Conservation (phyloP, 1,140 invertebrate species). For the Heliothis virescens region DNA sequence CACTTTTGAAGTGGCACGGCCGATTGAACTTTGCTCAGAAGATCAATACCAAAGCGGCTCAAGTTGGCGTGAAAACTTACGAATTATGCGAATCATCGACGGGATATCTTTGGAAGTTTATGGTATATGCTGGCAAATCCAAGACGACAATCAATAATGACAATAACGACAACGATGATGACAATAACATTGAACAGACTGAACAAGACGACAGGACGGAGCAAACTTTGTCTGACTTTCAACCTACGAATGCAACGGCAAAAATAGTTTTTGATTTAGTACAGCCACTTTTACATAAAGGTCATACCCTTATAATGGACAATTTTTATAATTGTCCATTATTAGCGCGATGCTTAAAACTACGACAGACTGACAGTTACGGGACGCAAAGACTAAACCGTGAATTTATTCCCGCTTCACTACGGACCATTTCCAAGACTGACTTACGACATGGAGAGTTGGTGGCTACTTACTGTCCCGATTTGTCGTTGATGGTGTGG, state of each 20-base stretch:
- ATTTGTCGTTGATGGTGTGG: constrained; percentile 53
- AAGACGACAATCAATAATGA: constrained; percentile 8
- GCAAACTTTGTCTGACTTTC: constrained; percentile 11
- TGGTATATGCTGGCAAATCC: constrained; percentile 15
- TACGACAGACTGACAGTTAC: constrained; percentile 50
- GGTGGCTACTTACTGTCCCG: constrained; percentile 37
- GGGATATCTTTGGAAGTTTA: constrained; percentile 23
- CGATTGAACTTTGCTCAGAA: not conserved
- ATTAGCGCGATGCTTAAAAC: constrained; percentile 47
- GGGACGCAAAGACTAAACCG: constrained; percentile 52
- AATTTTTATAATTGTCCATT: constrained; percentile 5
- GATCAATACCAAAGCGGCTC: not conserved
- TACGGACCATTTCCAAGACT: constrained; percentile 25
- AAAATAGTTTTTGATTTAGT: constrained; percentile 10
- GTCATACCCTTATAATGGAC: constrained; percentile 8
- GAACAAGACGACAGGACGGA: constrained; percentile 4
- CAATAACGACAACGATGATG: constrained; percentile 13
- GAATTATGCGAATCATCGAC: constrained; percentile 29
- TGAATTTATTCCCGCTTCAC: constrained; percentile 23
- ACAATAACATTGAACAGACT: constrained; percentile 14
- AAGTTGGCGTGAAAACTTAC: constrained; percentile 16
- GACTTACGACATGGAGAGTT: constrained; percentile 50
- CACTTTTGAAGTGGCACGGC: constrained; percentile 7
- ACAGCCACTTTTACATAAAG: constrained; percentile 14
- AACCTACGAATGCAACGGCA: constrained; percentile 7